phyloP scores from a whole-genome alignment of 2,113 vertebrate species.

The Salvelinus sp. region DNA sequence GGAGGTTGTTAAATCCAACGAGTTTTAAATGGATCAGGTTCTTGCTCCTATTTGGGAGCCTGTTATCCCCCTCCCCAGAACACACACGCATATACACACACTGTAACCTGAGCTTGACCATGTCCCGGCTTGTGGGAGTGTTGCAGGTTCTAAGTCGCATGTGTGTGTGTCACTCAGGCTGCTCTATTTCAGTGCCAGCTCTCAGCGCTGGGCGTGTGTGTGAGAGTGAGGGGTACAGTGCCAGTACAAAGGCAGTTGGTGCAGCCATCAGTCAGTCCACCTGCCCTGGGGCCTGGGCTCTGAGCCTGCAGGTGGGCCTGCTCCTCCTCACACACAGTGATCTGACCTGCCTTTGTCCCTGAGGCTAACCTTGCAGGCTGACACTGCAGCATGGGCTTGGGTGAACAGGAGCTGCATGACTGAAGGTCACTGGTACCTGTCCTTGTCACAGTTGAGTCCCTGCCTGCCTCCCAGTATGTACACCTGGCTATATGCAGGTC shows the following conservation, averaged over 20 bases:
- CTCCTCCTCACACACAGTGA: not conserved
- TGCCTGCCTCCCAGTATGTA: not conserved
- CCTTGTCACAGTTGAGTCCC: constrained; percentile 14
- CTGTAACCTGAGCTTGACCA: constrained; percentile 59
- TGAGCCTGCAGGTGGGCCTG: constrained; percentile 13
- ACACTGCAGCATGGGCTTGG: not conserved
- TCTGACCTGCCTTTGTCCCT: constrained; percentile 2
- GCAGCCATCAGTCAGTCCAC: constrained; percentile 12
- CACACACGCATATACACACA: constrained; percentile 6
- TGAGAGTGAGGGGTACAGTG: not conserved
- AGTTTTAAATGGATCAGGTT: constrained; percentile 10
- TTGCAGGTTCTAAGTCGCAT: constrained; percentile 34
- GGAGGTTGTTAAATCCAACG: constrained; percentile 3
- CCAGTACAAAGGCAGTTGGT: constrained; percentile 15
- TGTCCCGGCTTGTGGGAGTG: constrained; percentile 18
- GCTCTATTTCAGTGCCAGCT: constrained; percentile 36
- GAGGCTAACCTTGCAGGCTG: constrained; percentile 13
- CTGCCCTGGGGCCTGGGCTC: constrained; percentile 15
- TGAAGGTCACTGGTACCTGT: not conserved
- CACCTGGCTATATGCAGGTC: constrained; percentile 7
- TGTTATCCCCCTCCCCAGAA: not conserved
- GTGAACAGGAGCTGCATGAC: no score
- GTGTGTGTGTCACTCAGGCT: constrained; percentile 67
- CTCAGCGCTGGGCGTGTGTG: constrained; percentile 7
- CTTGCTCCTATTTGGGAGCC: not conserved